Conservation (phyloP, 2,113 vertebrate genomes). For the Catharus fuscescens region DNA sequence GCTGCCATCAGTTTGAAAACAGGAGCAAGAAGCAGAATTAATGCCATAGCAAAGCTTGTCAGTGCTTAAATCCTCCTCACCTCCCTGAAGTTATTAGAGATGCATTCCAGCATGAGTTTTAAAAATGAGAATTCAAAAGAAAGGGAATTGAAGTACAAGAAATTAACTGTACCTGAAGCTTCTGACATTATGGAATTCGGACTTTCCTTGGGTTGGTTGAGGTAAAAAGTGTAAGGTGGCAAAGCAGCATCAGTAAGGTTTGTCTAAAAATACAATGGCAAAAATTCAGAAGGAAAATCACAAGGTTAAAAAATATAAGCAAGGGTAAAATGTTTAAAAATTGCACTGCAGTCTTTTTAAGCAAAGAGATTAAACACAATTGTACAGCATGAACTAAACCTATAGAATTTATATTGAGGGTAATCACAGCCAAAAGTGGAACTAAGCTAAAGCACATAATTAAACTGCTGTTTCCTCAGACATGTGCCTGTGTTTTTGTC, state of each 20-base stretch:
- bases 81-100: background rate
- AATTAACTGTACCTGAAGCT: slow-evolving; percentile 83
- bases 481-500: background rate
- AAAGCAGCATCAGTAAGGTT: slow-evolving; percentile 56
- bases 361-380: background rate
- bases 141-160: background rate
- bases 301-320: background rate
- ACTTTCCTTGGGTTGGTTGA: slow-evolving; percentile 82
- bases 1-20: background rate
- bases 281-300: background rate
- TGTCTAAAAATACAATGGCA: slow-evolving; percentile 73
- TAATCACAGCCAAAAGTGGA: background rate
- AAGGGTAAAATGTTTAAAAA: background rate
- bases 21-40: background rate
- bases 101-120: background rate
- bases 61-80: background rate
- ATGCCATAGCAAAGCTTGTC: background rate
- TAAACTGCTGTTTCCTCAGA: background rate
- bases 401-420: background rate
- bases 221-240: slow-evolving; percentile 75
- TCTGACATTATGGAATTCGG: slow-evolving; percentile 78
- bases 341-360: background rate
- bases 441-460: background rate
- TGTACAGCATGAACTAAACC: background rate
- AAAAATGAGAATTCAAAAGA: background rate